A percentile compares a stretch with the other conserved stretches of the same genome.
phyloP scores from a whole-genome alignment of 30 jellyfish, hydroid and myxozoan species.

The Aurelia aurita complex sp. Pacific region DNA sequence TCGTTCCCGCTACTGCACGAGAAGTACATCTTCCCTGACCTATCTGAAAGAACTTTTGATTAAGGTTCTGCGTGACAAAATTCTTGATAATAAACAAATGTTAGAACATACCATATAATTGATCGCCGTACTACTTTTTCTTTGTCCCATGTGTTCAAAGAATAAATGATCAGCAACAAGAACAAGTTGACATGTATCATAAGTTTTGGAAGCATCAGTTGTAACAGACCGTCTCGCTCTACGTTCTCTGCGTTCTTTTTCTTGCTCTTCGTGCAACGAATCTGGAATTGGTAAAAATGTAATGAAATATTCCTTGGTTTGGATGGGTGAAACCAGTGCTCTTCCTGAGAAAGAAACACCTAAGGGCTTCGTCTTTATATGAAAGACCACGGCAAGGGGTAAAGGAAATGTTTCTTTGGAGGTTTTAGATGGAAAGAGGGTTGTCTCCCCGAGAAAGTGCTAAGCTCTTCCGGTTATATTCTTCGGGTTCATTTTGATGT shows the following conservation, averaged over 20 bases:
- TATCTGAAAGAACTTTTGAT: too few species aligned
- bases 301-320: background rate
- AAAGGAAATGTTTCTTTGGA: too few species aligned
- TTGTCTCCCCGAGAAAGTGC: too few species aligned
- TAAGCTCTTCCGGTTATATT: too few species aligned
- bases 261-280: conserved; percentile 8
- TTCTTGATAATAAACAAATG: too few species aligned
- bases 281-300: background rate
- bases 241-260: conserved; percentile 16
- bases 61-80: too few species aligned
- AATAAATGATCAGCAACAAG: conserved; percentile 88
- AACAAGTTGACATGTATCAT: conserved; percentile 77
- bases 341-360: background rate
- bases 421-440: too few species aligned
- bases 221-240: conserved; percentile 42
- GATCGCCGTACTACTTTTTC: conserved; percentile 63
- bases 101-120: conserved; percentile 73
- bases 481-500: too few species aligned
- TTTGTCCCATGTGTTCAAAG: conserved; percentile 82
- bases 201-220: conserved; percentile 26
- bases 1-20: too few species aligned
- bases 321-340: background rate
- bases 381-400: too few species aligned
- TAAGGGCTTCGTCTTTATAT: background rate
- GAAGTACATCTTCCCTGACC: too few species aligned